phyloP scores from a whole-genome alignment of 2,113 vertebrate genomes.

The Typhlomys cinereus region DNA sequence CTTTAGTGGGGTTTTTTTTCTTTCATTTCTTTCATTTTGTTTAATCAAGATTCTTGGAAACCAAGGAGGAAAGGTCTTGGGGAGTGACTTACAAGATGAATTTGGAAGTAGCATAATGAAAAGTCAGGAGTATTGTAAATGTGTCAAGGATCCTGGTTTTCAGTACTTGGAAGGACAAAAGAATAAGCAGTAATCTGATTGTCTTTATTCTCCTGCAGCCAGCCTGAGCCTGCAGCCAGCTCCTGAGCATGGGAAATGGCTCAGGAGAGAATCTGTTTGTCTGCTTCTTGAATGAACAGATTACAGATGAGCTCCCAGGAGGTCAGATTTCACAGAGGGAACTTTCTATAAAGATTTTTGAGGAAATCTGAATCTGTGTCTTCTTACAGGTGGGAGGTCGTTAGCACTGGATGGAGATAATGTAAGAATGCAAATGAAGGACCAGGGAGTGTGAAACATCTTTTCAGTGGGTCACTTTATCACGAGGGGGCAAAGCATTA shows the following conservation, averaged over 20 bases:
- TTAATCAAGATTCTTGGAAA: background rate
- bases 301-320: background rate
- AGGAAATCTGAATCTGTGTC: conserved; percentile 19
- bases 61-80: background rate
- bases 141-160: background rate
- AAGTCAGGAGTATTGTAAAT: background rate
- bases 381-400: background rate
- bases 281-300: background rate
- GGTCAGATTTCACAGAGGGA: background rate
- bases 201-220: background rate
- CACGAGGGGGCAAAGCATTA: background rate
- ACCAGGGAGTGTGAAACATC: background rate
- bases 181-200: background rate
- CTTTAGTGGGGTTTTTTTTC: background rate
- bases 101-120: background rate
- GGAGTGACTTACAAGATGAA: background rate
- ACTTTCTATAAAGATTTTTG: background rate
- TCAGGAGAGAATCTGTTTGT: background rate
- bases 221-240: background rate
- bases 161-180: background rate
- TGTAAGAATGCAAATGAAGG: background rate
- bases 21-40: background rate
- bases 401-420: background rate
- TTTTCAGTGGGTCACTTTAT: background rate
- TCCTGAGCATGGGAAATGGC: background rate